phyloP scores from a whole-genome alignment of 1,140 invertebrate genomes.

The Eriosoma lanigerum region DNA sequence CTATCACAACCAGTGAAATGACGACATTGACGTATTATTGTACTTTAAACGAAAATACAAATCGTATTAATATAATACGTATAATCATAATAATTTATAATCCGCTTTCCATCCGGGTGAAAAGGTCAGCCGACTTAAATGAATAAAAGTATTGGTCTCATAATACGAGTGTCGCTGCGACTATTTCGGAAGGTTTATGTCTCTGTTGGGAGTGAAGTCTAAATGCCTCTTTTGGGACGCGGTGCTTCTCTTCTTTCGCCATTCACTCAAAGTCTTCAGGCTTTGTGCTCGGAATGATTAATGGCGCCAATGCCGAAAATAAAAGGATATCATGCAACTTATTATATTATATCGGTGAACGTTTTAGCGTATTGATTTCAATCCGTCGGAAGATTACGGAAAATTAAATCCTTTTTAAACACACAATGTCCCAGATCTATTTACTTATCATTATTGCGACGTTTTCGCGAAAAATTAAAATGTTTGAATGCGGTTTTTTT shows the following conservation, averaged over 20 bases:
- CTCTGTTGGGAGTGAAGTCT: background rate
- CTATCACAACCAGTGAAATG: no score
- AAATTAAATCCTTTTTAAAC: no score
- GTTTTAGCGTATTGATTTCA: conserved; percentile 16
- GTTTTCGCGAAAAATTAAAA: no score
- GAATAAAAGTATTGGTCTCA: background rate
- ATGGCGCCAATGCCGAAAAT: background rate
- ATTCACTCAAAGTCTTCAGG: background rate
- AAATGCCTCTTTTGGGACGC: background rate
- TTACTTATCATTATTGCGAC: no score
- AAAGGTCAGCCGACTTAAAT: background rate
- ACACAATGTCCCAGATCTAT: no score
- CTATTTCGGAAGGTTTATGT: background rate
- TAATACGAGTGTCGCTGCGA: background rate
- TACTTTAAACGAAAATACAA: background rate
- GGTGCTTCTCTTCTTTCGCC: background rate
- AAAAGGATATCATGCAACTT: background rate
- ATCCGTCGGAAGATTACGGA: conserved; percentile 9
- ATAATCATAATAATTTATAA: no score
- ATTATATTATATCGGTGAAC: no score
- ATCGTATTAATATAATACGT: background rate
- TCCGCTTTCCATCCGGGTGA: background rate
- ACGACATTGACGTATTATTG: no score
- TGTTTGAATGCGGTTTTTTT: no score
- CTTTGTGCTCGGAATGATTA: conserved; percentile 17